Evolutionary conservation across 1,140 invertebrate species (phyloP).

Genomic region (Cylas formicarius): DNA sequence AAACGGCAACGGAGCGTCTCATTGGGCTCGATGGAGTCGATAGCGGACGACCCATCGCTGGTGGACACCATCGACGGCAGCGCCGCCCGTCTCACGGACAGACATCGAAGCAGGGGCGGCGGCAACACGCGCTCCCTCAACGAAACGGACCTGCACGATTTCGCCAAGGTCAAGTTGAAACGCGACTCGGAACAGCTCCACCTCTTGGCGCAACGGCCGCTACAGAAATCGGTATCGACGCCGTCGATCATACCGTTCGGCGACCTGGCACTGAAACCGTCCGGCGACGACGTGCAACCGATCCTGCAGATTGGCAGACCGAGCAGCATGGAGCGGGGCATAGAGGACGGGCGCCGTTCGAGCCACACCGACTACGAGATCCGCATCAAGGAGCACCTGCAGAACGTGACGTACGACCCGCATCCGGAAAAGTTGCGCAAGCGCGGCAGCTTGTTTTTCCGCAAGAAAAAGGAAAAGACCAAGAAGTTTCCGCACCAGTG

Average conservation of each 20-base stretch:
- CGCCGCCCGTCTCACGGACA: constrained; percentile 42
- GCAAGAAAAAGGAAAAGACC: constrained; percentile 77
- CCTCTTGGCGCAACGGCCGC: constrained; percentile 61
- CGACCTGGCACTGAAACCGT: constrained; percentile 41
- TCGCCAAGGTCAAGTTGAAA: constrained; percentile 51
- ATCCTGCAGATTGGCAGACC: constrained; percentile 44
- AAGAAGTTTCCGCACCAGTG: constrained; percentile 68
- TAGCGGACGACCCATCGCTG: constrained; percentile 53
- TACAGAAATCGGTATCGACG: constrained; percentile 86
- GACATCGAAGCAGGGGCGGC: constrained; percentile 46
- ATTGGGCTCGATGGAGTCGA: constrained; percentile 66
- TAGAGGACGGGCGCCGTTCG: constrained; percentile 43
- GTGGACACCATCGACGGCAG: constrained; percentile 47
- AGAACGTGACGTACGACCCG: constrained; percentile 63
- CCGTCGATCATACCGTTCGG: constrained; percentile 74
- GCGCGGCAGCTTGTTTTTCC: constrained; percentile 80
- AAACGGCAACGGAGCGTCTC: constrained; percentile 55
- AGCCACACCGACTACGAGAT: constrained; percentile 34
- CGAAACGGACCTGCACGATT: constrained; percentile 69
- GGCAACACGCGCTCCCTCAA: constrained; percentile 78
- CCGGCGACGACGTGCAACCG: constrained; percentile 40
- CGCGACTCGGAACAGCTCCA: constrained; percentile 52
- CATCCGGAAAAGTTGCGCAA: constrained; percentile 78
- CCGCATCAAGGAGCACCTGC: constrained; percentile 37
- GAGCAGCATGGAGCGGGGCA: constrained; percentile 47